A percentile compares a stretch with the other conserved stretches of the same genome.
Conservation (phyloP, 2,888 invertebrate genomes). For the Aricia artaxerxes region DNA sequence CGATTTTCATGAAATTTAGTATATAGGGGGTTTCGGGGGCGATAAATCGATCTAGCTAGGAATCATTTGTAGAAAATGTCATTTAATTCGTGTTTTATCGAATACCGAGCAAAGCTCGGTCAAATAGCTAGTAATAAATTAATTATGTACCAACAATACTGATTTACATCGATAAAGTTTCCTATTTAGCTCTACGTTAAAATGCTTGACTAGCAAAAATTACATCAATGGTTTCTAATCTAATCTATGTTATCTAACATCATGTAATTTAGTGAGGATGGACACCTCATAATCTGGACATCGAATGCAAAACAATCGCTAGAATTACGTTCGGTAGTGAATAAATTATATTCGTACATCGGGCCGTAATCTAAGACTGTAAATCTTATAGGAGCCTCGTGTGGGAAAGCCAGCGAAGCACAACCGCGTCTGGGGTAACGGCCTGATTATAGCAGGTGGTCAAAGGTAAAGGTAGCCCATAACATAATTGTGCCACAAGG, state of each 20-base stretch:
- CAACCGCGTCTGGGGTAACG: slow-evolving; percentile 55
- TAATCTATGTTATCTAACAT: neutral
- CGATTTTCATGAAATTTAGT: no score
- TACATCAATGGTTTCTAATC: neutral
- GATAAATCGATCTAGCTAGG: no score
- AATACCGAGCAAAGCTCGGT: no score
- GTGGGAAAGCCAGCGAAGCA: slow-evolving; percentile 55
- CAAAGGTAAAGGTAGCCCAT: slow-evolving; percentile 38
- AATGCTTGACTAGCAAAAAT: neutral
- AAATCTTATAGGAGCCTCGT: slow-evolving; percentile 38
- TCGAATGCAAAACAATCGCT: slow-evolving; percentile 12
- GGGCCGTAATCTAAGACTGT: slow-evolving; percentile 42
- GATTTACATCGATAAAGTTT: no score
- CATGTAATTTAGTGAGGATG: neutral
- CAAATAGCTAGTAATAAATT: no score
- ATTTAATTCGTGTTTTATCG: no score
- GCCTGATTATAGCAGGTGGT: slow-evolving; percentile 67
- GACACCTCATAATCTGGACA: slow-evolving; percentile 14
- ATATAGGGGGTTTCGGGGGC: no score
- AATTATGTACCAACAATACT: no score
- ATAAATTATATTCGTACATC: slow-evolving; percentile 21
- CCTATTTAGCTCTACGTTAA: neutral
- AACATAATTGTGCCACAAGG: slow-evolving; percentile 31
- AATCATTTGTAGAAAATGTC: no score
- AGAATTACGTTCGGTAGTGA: slow-evolving; percentile 21